phyloP scores from a whole-genome alignment of 2,888 invertebrate genomes.

The Oxyscelio sp. region DNA sequence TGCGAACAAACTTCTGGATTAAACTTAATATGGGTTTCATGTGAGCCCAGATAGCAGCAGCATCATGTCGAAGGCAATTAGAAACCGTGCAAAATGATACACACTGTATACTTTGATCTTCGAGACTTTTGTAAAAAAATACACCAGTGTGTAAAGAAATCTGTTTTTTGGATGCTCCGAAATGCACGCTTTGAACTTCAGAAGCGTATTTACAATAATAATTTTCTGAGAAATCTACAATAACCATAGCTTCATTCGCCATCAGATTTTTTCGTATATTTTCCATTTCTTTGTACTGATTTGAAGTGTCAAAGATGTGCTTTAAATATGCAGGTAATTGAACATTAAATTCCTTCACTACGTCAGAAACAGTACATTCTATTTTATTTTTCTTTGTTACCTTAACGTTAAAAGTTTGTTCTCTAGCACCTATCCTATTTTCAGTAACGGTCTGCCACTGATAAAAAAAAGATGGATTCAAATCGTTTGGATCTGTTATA shows the following conservation, averaged over 20 bases:
- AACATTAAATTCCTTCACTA: conserved; percentile 7
- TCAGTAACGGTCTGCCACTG: conserved; percentile 30
- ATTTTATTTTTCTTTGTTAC: conserved; percentile 27
- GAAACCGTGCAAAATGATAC: conserved; percentile 59
- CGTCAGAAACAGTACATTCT: conserved; percentile 8
- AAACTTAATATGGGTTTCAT: conserved; percentile 40
- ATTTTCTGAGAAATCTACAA: conserved; percentile 23
- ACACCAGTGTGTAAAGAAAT: conserved; percentile 48
- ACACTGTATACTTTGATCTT: conserved; percentile 15
- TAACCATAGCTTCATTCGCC: conserved; percentile 18
- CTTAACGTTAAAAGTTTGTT: conserved; percentile 14
- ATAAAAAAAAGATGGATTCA: conserved; percentile 19
- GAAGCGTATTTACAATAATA: conserved; percentile 41
- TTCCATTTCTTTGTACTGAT: conserved; percentile 25
- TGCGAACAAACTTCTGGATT: conserved; percentile 13
- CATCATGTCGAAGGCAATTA: conserved; percentile 53
- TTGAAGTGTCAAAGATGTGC: conserved; percentile 19
- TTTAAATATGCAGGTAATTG: conserved; percentile 10
- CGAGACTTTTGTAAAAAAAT: conserved; percentile 49
- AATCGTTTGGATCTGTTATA: conserved; percentile 1
- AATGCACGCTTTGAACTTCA: conserved; percentile 42
- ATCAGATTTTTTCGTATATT: conserved; percentile 9
- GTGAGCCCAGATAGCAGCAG: conserved; percentile 57
- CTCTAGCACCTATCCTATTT: conserved; percentile 15
- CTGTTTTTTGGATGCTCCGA: conserved; percentile 48